Percentiles rank a stretch among this genome's conserved stretches.
Conservation (phyloP, 1,140 invertebrate species). For the Drosophila eugracilis region DNA sequence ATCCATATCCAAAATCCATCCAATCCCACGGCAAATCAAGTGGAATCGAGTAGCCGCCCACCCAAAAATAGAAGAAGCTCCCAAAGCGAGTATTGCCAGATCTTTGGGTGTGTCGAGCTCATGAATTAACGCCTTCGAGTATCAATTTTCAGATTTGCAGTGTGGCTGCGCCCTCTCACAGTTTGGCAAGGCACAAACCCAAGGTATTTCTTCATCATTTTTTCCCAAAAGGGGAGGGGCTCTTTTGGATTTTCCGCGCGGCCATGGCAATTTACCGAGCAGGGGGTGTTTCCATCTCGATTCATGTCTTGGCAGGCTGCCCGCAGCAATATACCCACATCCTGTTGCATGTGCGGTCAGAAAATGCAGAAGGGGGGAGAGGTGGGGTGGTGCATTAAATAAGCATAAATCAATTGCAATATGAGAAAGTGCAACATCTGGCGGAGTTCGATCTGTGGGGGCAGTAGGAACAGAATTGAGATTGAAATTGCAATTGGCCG, state of each 20-base stretch:
- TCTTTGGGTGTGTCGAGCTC: slow-evolving; percentile 15
- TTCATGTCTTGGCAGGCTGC: slow-evolving; percentile 27
- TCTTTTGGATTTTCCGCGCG: not conserved
- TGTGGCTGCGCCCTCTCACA: slow-evolving; percentile 80
- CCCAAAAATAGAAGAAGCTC: not conserved
- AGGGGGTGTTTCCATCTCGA: slow-evolving; percentile 7
- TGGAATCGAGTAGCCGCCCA: slow-evolving; percentile 4
- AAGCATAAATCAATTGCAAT: slow-evolving; percentile 62
- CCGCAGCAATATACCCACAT: slow-evolving; percentile 27
- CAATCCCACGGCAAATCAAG: slow-evolving; percentile 11
- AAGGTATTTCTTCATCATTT: too few relatives aligned
- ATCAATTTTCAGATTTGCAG: slow-evolving; percentile 80
- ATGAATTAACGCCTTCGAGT: slow-evolving; percentile 69
- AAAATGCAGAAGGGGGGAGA: too few relatives aligned
- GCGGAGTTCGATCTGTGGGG: not conserved
- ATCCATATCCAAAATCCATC: not conserved
- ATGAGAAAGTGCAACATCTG: slow-evolving; percentile 7
- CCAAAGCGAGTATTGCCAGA: slow-evolving; percentile 16
- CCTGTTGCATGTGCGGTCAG: slow-evolving; percentile 36
- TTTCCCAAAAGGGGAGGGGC: too few relatives aligned
- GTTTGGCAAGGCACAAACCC: slow-evolving; percentile 79
- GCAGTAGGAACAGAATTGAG: slow-evolving; percentile 7
- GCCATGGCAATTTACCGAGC: slow-evolving; percentile 9
- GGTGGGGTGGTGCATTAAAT: slow-evolving; percentile 33
- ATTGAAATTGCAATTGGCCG: slow-evolving; percentile 30